A percentile compares a stretch with the other conserved stretches of the same genome.
These are phyloP conservation scores for Cosmopolites sordidus DNA, from an alignment of 2,888 invertebrate genomes.

Conservation along the genomic window DNA sequence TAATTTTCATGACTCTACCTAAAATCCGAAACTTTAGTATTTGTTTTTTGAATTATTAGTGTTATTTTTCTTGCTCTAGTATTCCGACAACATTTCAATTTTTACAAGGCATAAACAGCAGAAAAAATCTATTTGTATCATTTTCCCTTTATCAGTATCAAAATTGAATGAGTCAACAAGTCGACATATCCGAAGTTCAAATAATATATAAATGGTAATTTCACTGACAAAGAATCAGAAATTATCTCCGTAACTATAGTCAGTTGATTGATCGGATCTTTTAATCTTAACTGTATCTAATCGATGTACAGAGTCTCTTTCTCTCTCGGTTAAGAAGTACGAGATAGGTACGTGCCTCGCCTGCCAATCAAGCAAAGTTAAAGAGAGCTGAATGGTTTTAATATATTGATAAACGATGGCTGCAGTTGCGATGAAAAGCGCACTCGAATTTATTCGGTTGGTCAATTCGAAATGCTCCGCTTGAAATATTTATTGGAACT, in stretches of 20 bases:
- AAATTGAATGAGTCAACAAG: neutral
- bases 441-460: constrained; percentile 24
- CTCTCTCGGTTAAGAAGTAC: constrained; percentile 15
- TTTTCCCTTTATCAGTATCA: constrained; percentile 11
- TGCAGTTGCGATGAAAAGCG: constrained; percentile 32
- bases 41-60: no score
- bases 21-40: no score
- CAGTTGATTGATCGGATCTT: neutral
- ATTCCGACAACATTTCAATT: no score
- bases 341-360: constrained; percentile 34
- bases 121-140: no score
- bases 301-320: neutral
- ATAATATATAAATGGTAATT: no score
- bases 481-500: no score
- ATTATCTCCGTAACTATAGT: no score
- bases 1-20: no score
- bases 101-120: no score
- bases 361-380: constrained; percentile 35
- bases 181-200: no score
- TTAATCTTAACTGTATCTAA: constrained; percentile 9
- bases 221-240: no score
- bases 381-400: constrained; percentile 34
- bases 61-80: no score
- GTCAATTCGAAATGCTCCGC: neutral
- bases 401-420: constrained; percentile 37